These are phyloP conservation scores for Sitophilus oryzae DNA, from an alignment of 1,140 invertebrate genomes.

Conservation along the genomic window DNA sequence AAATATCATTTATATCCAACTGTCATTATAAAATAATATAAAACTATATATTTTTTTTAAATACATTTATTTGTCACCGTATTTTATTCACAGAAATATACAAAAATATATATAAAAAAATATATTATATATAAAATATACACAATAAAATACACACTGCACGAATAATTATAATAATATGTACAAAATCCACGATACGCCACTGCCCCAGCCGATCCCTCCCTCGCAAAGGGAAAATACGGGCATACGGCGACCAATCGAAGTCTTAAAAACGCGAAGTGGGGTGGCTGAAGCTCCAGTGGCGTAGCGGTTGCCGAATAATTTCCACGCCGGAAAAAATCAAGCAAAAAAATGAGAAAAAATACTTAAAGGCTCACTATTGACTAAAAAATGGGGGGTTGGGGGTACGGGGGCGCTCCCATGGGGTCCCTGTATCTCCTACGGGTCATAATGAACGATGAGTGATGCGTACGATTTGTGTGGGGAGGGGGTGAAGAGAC, in stretches of 20 bases:
- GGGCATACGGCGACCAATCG: conserved; percentile 28
- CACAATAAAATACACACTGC: conserved; percentile 11
- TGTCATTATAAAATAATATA: too few relatives aligned
- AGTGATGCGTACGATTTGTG: conserved; percentile 15
- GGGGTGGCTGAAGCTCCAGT: conserved; percentile 6
- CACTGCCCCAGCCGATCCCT: conserved; percentile 9
- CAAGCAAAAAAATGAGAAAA: conserved; percentile 10
- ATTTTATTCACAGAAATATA: conserved; percentile 29
- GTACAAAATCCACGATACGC: conserved; percentile 18
- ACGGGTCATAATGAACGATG: conserved; percentile 18
- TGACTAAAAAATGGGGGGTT: conserved; percentile 1
- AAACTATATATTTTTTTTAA: conserved; percentile 3
- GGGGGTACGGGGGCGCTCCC: conserved; percentile 5
- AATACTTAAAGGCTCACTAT: conserved; percentile 3
- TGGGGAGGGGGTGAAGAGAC: conserved; percentile 11
- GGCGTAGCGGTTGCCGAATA: conserved; percentile 6
- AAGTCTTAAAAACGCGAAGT: conserved; percentile 24
- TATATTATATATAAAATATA: conserved; percentile 17
- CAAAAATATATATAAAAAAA: conserved; percentile 24
- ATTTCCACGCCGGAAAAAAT: conserved; percentile 15
- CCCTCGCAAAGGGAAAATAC: conserved; percentile 18
- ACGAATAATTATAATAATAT: too few relatives aligned
- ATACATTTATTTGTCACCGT: conserved; percentile 34
- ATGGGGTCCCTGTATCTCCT: background rate
- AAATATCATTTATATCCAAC: too few relatives aligned